Evolutionary conservation across 1,140 invertebrate genomes (phyloP).

Genomic region (Drosophila tristis): DNA sequence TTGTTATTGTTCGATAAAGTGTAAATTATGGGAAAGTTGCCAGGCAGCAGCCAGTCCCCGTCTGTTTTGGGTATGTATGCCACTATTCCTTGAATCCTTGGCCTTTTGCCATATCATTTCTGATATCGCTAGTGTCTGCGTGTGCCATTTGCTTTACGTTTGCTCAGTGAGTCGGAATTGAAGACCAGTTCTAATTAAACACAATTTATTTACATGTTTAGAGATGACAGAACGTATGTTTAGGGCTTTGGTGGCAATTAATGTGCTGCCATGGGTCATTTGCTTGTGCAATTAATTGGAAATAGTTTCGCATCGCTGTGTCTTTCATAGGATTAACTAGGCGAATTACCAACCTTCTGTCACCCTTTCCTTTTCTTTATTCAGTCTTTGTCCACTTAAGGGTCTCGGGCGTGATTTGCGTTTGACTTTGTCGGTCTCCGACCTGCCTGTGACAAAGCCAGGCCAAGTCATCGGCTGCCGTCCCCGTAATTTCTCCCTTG

Average conservation of each 20-base stretch:
- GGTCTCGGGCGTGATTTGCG: constrained; percentile 64
- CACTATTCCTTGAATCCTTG: neutral
- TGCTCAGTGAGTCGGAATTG: constrained; percentile 30
- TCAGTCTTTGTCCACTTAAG: constrained; percentile 37
- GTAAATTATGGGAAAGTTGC: constrained; percentile 77
- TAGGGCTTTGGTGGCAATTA: too few species aligned
- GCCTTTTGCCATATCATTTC: constrained; percentile 35
- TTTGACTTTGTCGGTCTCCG: constrained; percentile 61
- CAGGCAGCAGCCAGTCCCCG: constrained; percentile 47
- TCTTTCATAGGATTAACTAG: constrained; percentile 5
- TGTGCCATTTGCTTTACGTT: neutral
- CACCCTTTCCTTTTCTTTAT: neutral
- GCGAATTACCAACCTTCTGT: too few species aligned
- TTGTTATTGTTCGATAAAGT: constrained; percentile 82
- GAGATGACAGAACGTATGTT: constrained; percentile 29
- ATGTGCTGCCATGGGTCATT: constrained; percentile 4
- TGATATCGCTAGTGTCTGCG: constrained; percentile 36
- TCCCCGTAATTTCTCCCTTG: too few species aligned
- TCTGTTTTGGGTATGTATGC: constrained; percentile 26
- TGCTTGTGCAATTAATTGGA: constrained; percentile 46
- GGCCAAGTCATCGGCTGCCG: too few species aligned
- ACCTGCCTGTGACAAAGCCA: constrained; percentile 7
- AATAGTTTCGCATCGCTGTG: constrained; percentile 12
- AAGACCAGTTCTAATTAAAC: constrained; percentile 43
- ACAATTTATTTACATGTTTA: constrained; percentile 31